Evolutionary conservation across 2,888 invertebrate genomes (phyloP).

Genomic region (Latrodectus elegans): DNA sequence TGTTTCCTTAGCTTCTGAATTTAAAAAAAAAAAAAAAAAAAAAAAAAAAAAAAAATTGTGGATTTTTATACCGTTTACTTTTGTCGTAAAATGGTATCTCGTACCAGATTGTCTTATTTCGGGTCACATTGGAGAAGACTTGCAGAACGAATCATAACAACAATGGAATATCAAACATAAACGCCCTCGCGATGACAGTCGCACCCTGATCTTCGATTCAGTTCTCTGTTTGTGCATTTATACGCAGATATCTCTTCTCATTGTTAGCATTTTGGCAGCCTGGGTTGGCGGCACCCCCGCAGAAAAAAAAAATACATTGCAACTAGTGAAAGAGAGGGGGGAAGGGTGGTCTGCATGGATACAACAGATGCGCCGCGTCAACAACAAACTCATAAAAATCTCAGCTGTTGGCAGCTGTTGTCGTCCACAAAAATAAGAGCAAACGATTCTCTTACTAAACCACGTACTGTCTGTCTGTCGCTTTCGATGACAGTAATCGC

Average conservation of each 20-base stretch:
- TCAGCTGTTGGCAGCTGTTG: conserved; percentile 62
- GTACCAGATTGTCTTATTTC: no score
- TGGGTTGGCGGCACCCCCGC: conserved; percentile 39
- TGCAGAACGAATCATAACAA: no score
- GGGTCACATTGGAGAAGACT: no score
- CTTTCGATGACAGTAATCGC: conserved; percentile 46
- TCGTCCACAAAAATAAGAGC: conserved; percentile 15
- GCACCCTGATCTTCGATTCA: conserved; percentile 9
- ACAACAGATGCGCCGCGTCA: conserved; percentile 64
- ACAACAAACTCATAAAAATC: conserved; percentile 64
- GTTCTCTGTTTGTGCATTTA: conserved; percentile 51
- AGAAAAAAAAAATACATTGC: conserved; percentile 14
- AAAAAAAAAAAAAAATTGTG: no score
- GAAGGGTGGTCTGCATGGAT: conserved; percentile 10
- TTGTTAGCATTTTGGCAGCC: conserved; percentile 50
- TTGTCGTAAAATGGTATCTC: no score
- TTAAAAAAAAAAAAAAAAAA: no score
- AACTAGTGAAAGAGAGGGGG: no score
- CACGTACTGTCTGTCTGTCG: conserved; percentile 37
- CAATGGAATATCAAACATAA: conserved; percentile 48
- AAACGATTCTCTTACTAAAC: conserved; percentile 8
- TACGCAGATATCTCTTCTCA: conserved; percentile 51
- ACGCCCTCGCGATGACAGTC: conserved; percentile 54
- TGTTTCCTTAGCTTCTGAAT: no score
- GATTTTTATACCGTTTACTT: no score